Conservation (phyloP, 2,888 invertebrate species). For the Cephus pygmeus region DNA sequence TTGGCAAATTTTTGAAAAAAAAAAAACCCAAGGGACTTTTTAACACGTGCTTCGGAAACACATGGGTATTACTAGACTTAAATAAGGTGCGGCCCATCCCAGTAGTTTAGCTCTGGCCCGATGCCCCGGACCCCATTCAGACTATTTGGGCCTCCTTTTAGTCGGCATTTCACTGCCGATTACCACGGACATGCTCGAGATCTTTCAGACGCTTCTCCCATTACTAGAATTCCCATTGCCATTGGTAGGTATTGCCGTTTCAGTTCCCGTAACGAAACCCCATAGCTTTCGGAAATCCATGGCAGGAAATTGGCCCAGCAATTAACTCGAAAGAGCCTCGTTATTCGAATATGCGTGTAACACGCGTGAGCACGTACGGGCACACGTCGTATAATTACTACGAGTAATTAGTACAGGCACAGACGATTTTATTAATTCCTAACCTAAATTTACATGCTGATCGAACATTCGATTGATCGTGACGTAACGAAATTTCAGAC, state of each 20-base stretch:
- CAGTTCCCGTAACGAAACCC: neutral
- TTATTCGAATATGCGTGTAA: neutral
- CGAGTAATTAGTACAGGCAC: neutral
- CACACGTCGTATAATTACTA: neutral
- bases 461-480: neutral
- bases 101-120: neutral
- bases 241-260: neutral
- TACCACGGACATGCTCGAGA: slow-evolving; percentile 29
- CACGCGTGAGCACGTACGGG: neutral
- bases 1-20: neutral
- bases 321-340: slow-evolving; percentile 14
- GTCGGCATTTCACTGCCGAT: slow-evolving; percentile 32
- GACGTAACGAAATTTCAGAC: neutral
- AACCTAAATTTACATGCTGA: neutral
- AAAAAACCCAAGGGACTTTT: neutral
- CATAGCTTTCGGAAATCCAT: neutral
- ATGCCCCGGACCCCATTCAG: neutral
- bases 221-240: neutral
- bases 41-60: neutral
- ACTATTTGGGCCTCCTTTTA: neutral
- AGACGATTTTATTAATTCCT: neutral
- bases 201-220: slow-evolving; percentile 15
- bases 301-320: slow-evolving; percentile 20
- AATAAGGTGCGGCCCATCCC: neutral
- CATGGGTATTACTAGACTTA: neutral